Base-by-base conservation (phyloP, 2,797 vertebrate species). In the Champsocephalus esox region DNA sequence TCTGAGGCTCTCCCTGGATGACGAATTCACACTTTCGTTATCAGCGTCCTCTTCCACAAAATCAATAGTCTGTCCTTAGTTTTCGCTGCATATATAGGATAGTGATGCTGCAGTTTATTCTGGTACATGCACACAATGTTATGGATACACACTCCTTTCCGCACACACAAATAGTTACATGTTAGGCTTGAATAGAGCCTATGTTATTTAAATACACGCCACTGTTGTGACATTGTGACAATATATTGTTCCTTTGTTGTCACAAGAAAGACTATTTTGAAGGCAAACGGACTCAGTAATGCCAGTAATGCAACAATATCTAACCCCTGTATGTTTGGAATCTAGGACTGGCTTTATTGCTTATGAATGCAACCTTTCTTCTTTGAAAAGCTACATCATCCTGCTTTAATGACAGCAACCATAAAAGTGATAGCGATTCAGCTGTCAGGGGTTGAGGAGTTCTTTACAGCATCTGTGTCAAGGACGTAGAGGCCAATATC, bases 11-110 rank as follows among this genome's bases (percentile, higher is more conserved):
- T 85, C 69, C 66, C 77, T 21, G 32, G 84, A 91, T 90, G 91
- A 92, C 88, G 90, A 87, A 92, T 90, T 90, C 84, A 77, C 87
- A 89, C 87, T 88, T 90, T 87, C 58, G 68, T 86, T 87, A 87
- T 89, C 88, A 77, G 80, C 88, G 80, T 89, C 79, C 66, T 86
- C 82, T 86, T 73, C 73, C 85, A 87, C 81, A 86, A 88, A 92
- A 90, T 93, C 92, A 90, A 92, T 92, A 89, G 77, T 71, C 70
- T 83, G 70, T 79, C 55, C 73, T 82, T 71, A 45, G 70, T 89
- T 88, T 86, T 83, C 70, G 63, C 75, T 87, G 78, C 82, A 88
- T 83, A 24, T 61, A 24, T 61, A 8, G 51, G 10, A 73, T 38
- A 21, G 34, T 63, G 73, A 68, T 73, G 64, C 70, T 66, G 70